Evolutionary conservation across 1,140 invertebrate genomes (phyloP), one percentile per base, ranked within the genome.

Genomic region (Drosophila nebulosa): DNA sequence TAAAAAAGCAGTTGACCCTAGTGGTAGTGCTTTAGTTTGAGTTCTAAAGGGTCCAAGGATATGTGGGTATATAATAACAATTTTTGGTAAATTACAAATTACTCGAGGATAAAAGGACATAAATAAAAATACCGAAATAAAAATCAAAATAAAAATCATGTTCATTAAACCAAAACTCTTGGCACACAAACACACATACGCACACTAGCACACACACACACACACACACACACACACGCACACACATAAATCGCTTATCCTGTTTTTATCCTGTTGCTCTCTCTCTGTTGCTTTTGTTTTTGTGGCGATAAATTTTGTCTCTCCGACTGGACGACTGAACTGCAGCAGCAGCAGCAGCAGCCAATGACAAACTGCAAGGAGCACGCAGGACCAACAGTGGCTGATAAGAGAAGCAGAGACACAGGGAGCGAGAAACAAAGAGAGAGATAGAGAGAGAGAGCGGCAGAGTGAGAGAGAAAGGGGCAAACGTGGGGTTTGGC

Each of bases 281-380:
- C 42, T 42, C 52, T 52, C 12, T 62, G 50, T 36, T 52, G 56
- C 18, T 63, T 32, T 36, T 32, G 30, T 24, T 42, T 46, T 65
- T 53, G 36, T 58, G 77, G 78, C 89, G 89, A 90, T 90, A 90
- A 90, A 90, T 84, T 51, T 46, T 46, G 39, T 46, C 81, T 77
- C 74, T 67, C 59, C 62, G 21, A 57, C 21, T 62, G 46, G 65
- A 64, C 63, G 73, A 30, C 69, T 36, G 18, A 46, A 69, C 26
- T 63, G 71, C 46, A 68, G 42, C 60, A 53, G 75, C 39, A 69
- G 79, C 79, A 32, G 30, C 30, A 32, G 10, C 27, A 79, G 64
- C 83, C 64, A 90, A 90, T 90, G 88, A 90, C 88, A 90, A 90
- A 89, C 85, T 89, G 86, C 85, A 89, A 89, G 84, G 72, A 75